A percentile compares a stretch with the other conserved stretches of the same genome.
Conservation (phyloP, 2,797 vertebrate species). For the Carcharodon carcharias region DNA sequence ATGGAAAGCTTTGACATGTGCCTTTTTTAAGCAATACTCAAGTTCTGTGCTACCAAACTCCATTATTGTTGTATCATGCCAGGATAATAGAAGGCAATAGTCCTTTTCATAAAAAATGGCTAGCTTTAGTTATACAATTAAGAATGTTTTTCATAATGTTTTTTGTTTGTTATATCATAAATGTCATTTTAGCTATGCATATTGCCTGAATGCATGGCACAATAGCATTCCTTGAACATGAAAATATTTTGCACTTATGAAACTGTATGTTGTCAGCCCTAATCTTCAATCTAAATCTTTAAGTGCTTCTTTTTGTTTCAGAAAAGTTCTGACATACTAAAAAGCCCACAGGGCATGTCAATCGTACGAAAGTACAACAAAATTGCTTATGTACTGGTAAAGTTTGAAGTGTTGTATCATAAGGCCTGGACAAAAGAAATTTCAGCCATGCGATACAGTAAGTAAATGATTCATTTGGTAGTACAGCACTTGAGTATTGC, state of each 20-base stretch:
- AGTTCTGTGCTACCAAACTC: too few relatives aligned
- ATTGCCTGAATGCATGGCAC: not conserved
- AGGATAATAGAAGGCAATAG: not conserved
- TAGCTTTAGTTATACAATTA: not conserved
- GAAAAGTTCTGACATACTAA: conserved; percentile 66
- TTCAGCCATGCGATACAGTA: conserved; percentile 59
- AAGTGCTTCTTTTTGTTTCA: conserved; percentile 44
- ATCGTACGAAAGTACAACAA: conserved; percentile 66
- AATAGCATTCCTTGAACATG: too few relatives aligned
- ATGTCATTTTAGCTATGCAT: not conserved
- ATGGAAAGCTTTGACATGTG: too few relatives aligned
- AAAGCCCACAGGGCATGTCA: conserved; percentile 59
- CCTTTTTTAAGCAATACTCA: too few relatives aligned
- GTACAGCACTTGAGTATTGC: too few relatives aligned
- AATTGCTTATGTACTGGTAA: conserved; percentile 59
- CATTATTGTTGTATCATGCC: not conserved
- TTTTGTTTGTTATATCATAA: not conserved
- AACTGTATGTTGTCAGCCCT: not conserved
- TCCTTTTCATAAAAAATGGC: not conserved
- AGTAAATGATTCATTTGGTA: conserved; percentile 43
- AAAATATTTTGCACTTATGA: not conserved
- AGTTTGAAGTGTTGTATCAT: conserved; percentile 64
- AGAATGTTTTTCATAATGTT: not conserved
- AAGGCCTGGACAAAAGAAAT: conserved; percentile 63
- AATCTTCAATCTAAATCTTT: conserved; percentile 41